Evolutionary conservation across 2,888 invertebrate genomes (phyloP), one percentile per base, ranked within the genome.

Genomic region (Callosobruchus maculatus): DNA sequence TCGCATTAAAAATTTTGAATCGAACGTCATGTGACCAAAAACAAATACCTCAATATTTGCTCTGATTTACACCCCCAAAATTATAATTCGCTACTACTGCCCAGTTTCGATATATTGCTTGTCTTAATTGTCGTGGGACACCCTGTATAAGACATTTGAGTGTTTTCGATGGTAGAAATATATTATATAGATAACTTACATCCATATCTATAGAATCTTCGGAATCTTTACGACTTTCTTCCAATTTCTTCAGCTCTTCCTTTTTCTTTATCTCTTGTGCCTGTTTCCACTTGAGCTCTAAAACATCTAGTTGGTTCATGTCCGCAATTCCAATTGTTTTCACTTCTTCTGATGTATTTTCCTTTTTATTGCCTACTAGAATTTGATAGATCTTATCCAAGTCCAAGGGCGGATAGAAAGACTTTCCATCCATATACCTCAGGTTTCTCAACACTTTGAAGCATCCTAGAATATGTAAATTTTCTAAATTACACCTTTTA

Each of bases 381-480:
- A 84, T 82, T n/a, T 78, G 72, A 71, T 83, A 79, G 4, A 86
- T 74, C 22, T 78, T 72, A 71, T 81, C 80, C 67, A 81, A 81
- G 74, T 83, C 76, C 21, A 82, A 73, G 9, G 81, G 78, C 2
- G 81, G 81, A 72, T 81, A 83, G 73, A 82, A 83, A 0, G 66
- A 69, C 49, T 75, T 79, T 2, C 77, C 78, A 20, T 73, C 78
- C 0, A 86, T 88, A 80, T 92, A 91, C 78, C 90, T 89, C 7
- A 95, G 86, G 85, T 93, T 93, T 77, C 93, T 89, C 77, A 95
- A 83, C 0, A 18, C 49, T 49, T 49, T 49, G 49, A 13, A 49
- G 13, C 49, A 49, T 13, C 49, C 49, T 49, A 18, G 49, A 49
- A 49, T n/a, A n/a, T n/a, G n/a, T n/a, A n/a, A n/a, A n/a, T n/a